Base-by-base conservation (phyloP, 1,140 invertebrate species). In the Andrena cerasifolii region DNA sequence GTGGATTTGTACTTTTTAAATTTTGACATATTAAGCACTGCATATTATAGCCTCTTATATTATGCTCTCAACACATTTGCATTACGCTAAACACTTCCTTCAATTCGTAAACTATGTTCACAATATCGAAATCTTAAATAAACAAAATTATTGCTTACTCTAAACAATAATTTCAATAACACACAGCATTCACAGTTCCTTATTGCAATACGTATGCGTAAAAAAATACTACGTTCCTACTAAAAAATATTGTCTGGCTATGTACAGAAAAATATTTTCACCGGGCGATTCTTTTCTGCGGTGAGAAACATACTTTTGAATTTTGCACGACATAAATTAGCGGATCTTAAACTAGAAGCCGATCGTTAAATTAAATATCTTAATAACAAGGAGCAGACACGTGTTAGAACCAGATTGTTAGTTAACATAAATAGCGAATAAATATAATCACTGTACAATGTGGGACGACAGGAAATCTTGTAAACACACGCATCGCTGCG, bases 371-470 rank as follows among this genome's bases (percentile, higher is more conserved):
- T 31, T 75, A 67, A 51, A 40, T 24, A 54, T n/a, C 6, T 6
- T 47, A 47, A n/a, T 63, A 18, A 31, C 16, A 21, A 28, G 16
- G 16, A 28, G 40, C 24, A 47, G 21, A 16, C 18, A 40, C 21
- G 18, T 49, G 24, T 21, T 49, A 21, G 3, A 8, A 51, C 18
- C 21, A 65, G 31, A 58, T 56, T 18, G 16, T 28, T 28, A 68
- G 1, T 65, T 40, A 53, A 53, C 8, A 65, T 36, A 63, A 73
- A 73, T 63, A 73, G 51, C 7, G 33, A 72, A 73, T 65, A 73
- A 73, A 53, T 65, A 65, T 63, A 53, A 28, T 40, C 16, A 62
- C 7, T 72, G 43, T 5, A 40, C 31, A 63, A 6, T 26, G 14
- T 26, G 40, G 10, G 14, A 66, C 24, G 26, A 56, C 16, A 14